Evolutionary conservation across 1,140 invertebrate genomes (phyloP).

Genomic region (Philotrypesis tridentata): DNA sequence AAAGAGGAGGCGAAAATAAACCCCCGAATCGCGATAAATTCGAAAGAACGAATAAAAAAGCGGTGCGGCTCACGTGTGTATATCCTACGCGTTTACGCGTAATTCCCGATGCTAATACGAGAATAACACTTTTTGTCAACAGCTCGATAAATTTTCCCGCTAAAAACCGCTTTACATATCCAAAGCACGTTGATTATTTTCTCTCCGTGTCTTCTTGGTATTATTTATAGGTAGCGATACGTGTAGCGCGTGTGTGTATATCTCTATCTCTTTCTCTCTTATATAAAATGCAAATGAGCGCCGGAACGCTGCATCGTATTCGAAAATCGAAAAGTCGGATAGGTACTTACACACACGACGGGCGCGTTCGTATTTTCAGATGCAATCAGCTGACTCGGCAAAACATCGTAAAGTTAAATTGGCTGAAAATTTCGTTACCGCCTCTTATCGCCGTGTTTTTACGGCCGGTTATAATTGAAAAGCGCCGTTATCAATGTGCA

Average conservation of each 20-base stretch:
- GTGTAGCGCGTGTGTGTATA: no score
- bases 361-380: background rate
- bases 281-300: conserved; percentile 28
- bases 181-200: background rate
- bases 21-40: conserved; percentile 12
- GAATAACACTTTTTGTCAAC: background rate
- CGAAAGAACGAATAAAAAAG: background rate
- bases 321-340: background rate
- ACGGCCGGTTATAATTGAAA: background rate
- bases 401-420: conserved; percentile 47
- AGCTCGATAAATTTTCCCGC: background rate
- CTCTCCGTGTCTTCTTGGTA: background rate
- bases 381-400: conserved; percentile 16
- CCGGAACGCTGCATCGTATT: no score
- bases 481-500: background rate
- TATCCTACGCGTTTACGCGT: background rate
- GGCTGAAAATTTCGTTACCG: background rate
- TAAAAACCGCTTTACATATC: background rate
- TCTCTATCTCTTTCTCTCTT: no score
- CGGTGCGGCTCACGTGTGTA: background rate
- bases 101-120: background rate
- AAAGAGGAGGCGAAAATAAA: background rate
- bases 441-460: conserved; percentile 8
- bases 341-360: background rate
- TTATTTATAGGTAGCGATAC: no score